These are phyloP conservation scores for Campopleginae sp. DNA, from an alignment of 2,888 invertebrate genomes.

Conservation along the genomic window DNA sequence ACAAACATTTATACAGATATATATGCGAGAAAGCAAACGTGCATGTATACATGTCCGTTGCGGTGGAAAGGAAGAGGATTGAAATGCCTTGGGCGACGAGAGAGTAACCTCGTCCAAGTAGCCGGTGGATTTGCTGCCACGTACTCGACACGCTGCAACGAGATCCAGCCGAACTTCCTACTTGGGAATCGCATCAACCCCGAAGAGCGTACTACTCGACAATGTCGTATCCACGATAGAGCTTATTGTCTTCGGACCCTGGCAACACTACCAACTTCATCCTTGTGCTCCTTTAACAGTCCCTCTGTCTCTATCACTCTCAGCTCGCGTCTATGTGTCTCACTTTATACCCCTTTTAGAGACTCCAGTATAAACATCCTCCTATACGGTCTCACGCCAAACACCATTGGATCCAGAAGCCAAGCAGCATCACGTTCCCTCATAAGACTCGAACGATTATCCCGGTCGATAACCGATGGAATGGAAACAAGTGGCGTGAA, in stretches of 20 bases:
- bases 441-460: neutral
- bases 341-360: neutral
- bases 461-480: neutral
- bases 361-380: constrained; percentile 2
- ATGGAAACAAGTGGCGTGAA: neutral
- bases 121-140: constrained; percentile 58
- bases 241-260: constrained; percentile 66
- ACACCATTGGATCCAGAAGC: too few relatives aligned
- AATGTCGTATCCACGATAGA: constrained; percentile 56
- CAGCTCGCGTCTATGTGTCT: neutral
- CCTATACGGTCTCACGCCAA: neutral
- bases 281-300: neutral
- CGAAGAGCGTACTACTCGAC: constrained; percentile 63
- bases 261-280: constrained; percentile 25
- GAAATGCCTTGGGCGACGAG: constrained; percentile 49
- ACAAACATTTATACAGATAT: constrained; percentile 6
- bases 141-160: constrained; percentile 64
- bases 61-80: constrained; percentile 47
- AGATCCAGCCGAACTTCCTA: constrained; percentile 72
- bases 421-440: neutral
- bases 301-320: constrained; percentile 15
- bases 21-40: constrained; percentile 23
- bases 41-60: constrained; percentile 30
- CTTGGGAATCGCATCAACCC: constrained; percentile 72
- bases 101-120: constrained; percentile 55